phyloP scores from a whole-genome alignment of 2,113 vertebrate species.

The Calyptomena viridis region DNA sequence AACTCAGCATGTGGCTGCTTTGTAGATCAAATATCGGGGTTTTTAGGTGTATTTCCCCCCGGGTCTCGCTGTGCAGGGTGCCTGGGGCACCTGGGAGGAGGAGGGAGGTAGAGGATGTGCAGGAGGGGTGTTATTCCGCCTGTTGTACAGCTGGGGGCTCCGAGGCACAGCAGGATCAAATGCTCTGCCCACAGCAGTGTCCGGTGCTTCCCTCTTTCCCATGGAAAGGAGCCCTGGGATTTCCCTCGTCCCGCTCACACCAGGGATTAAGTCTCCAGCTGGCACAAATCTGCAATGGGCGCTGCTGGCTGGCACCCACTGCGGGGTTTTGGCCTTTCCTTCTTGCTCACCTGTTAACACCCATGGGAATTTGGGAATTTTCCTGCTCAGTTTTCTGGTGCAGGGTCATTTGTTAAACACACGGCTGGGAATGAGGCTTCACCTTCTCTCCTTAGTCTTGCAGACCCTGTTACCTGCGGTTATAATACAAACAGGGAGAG shows the following conservation, averaged over 20 bases:
- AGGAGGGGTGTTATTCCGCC: neutral
- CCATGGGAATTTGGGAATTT: fast-evolving
- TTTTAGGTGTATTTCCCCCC: neutral
- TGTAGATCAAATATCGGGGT: fast-evolving
- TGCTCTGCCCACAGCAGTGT: neutral
- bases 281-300: neutral
- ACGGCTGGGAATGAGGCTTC: neutral
- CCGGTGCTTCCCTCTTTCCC: neutral
- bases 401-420: neutral
- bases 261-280: neutral
- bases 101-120: neutral
- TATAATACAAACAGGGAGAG: neutral
- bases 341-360: fast-evolving
- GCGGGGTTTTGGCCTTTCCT: neutral
- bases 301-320: neutral
- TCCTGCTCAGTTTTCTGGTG: neutral
- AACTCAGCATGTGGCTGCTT: neutral
- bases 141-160: conserved; percentile 10
- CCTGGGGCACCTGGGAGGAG: neutral
- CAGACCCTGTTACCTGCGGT: neutral
- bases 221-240: neutral
- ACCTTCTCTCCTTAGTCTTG: neutral
- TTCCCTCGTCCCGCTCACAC: neutral
- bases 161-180: neutral
- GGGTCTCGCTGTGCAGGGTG: fast-evolving